Base-by-base conservation (phyloP, 2,888 invertebrate genomes). In the Tromatobia lineatoria region DNA sequence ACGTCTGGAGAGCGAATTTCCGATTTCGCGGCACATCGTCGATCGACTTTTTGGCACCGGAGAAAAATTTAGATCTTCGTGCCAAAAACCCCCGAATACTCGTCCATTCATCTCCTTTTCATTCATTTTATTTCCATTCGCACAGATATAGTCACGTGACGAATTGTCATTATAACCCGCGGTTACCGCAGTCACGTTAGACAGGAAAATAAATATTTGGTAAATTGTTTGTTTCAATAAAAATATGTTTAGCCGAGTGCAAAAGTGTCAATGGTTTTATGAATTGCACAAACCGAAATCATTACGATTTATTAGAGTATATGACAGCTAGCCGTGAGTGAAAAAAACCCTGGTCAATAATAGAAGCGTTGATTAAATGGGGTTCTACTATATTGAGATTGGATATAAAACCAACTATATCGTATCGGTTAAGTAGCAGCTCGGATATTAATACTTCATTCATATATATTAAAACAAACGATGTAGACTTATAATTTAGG, bases 1-100 rank as follows among this genome's bases (percentile, higher is more conserved):
- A 73, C 80, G 64, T 76, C 42, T 50, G 64, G 52, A 83, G 59
- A 76, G 66, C 34, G 80, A 73, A 80, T 83, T 80, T 80, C 73
- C 73, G 67, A 73, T 25, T 23, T 59, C 71, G 57, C 71, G 50
- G 38, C 59, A 66, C 61, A 29, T 77, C 77, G 76, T 69, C 67
- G 76, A 83, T 80, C 54, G 73, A 69, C 45, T 45, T 59, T 80
- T 80, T 73, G 73, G 80, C 59, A 80, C 64, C 38, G 64, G n/a
- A 61, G 73, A 61, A 74, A 75, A 67, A 64, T 73, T 34, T 57
- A 61, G 70, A 73, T 77, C 61, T 64, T 47, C 38, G 18, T 70
- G 76, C 45, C 70, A 73, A 57, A 38, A 54, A n/a, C 29, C 45
- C 25, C 34, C 34, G n/a, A 10, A 42, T 47, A 25, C 25, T 25